A percentile compares a stretch with the other conserved stretches of the same genome.
phyloP scores from a whole-genome alignment of 2,888 invertebrate genomes.

The Sinelater perroti region DNA sequence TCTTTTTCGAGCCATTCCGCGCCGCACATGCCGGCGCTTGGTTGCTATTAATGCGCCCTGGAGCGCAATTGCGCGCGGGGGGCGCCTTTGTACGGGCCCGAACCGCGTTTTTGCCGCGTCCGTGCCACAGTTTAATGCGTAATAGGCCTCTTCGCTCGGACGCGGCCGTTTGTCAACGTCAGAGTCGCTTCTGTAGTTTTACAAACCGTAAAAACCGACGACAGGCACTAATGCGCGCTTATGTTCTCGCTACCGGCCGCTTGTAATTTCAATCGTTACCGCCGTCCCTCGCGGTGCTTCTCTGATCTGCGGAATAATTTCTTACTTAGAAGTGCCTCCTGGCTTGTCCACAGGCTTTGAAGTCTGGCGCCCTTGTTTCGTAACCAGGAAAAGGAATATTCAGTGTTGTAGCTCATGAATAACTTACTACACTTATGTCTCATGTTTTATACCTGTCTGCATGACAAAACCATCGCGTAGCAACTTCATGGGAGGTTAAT shows the following conservation, averaged over 20 bases:
- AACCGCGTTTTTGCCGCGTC: slow-evolving; percentile 7
- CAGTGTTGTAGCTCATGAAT: too few relatives aligned
- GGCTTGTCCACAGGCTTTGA: too few relatives aligned
- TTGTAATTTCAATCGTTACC: slow-evolving; percentile 9
- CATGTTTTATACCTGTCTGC: too few relatives aligned
- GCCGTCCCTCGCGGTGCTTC: not conserved
- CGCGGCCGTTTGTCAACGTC: slow-evolving; percentile 20
- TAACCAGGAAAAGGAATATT: too few relatives aligned
- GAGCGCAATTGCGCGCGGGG: not conserved
- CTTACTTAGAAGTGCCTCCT: too few relatives aligned
- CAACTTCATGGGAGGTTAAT: too few relatives aligned
- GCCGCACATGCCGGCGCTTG: slow-evolving; percentile 4
- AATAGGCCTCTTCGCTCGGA: slow-evolving; percentile 19
- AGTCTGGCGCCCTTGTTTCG: too few relatives aligned
- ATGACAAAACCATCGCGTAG: too few relatives aligned
- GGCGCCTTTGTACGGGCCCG: not conserved
- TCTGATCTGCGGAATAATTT: not conserved
- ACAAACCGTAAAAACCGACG: slow-evolving; percentile 2
- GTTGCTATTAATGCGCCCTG: slow-evolving; percentile 8
- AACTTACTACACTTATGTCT: too few relatives aligned
- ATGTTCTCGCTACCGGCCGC: slow-evolving; percentile 3
- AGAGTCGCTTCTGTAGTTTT: slow-evolving; percentile 17
- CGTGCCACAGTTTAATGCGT: slow-evolving; percentile 23
- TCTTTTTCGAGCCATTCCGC: not conserved
- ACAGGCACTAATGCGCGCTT: slow-evolving; percentile 12